Percentiles rank a stretch among this genome's conserved stretches.
Evolutionary conservation across 2,888 invertebrate species (phyloP).

Genomic region (Dichetophora obliterata): DNA sequence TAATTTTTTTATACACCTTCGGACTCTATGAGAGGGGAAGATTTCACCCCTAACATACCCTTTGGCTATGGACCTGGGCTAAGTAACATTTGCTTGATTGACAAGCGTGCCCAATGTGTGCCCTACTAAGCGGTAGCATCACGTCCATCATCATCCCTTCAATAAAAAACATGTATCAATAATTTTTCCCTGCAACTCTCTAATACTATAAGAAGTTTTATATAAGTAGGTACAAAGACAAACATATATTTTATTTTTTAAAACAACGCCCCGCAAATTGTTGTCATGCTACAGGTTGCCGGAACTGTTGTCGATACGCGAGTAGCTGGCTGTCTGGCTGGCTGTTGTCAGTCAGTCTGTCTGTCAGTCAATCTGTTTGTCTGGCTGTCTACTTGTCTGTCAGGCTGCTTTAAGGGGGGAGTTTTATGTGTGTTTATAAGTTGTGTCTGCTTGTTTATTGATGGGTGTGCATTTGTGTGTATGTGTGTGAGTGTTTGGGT

Average conservation of each 20-base stretch:
- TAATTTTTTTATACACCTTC: no score
- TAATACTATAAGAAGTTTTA: conserved; percentile 2
- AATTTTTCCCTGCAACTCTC: not conserved
- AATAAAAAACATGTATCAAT: conserved; percentile 10
- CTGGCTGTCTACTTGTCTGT: not conserved
- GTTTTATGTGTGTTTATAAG: not conserved
- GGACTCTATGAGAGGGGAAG: no score
- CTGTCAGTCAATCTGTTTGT: not conserved
- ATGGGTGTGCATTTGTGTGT: not conserved
- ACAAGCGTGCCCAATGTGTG: not conserved
- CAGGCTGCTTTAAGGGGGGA: not conserved
- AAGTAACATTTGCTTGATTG: not conserved
- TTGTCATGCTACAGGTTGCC: conserved; percentile 16
- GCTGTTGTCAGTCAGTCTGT: not conserved
- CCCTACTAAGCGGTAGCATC: not conserved
- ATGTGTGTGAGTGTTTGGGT: not conserved
- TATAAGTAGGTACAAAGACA: not conserved
- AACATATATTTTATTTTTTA: not conserved
- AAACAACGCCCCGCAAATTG: conserved; percentile 10
- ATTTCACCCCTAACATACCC: no score
- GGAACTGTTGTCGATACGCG: not conserved
- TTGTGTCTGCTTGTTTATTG: not conserved
- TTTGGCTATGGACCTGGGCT: not conserved
- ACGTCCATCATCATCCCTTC: conserved; percentile 8
- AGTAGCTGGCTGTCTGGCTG: not conserved